These are phyloP conservation scores for Eupithecia dodoneata DNA, from an alignment of 2,888 invertebrate genomes.

Conservation along the genomic window DNA sequence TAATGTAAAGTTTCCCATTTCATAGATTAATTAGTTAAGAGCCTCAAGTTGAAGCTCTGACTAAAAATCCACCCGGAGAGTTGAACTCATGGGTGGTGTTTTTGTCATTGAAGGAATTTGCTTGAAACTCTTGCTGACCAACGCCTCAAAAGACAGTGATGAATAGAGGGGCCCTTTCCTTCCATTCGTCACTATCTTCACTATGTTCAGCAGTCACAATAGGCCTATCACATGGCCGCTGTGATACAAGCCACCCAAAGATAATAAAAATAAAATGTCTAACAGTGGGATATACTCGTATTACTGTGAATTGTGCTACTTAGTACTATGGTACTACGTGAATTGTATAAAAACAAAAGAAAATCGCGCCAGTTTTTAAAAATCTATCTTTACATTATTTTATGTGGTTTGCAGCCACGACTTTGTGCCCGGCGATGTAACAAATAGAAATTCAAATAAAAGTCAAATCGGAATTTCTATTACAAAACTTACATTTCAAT, in stretches of 20 bases:
- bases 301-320: too few species aligned
- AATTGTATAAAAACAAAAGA: background rate
- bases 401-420: background rate
- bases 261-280: too few species aligned
- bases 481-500: constrained; percentile 29
- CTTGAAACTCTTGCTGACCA: background rate
- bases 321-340: too few species aligned
- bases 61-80: too few species aligned
- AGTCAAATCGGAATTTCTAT: constrained; percentile 33
- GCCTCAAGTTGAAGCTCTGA: background rate
- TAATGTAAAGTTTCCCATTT: constrained; percentile 12
- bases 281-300: too few species aligned
- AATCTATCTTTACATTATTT: background rate
- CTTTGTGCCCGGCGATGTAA: background rate
- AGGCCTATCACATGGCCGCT: too few species aligned
- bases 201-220: too few species aligned
- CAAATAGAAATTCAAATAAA: constrained; percentile 24
- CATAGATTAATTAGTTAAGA: constrained; percentile 6
- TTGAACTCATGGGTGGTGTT: background rate
- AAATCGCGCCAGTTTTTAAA: too few species aligned
- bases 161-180: background rate
- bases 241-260: too few species aligned
- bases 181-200: too few species aligned
- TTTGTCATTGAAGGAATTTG: background rate
- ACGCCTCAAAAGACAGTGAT: background rate